These are phyloP conservation scores for Sebastolobus alascanus DNA, from an alignment of 2,797 vertebrate species.

Conservation along the genomic window DNA sequence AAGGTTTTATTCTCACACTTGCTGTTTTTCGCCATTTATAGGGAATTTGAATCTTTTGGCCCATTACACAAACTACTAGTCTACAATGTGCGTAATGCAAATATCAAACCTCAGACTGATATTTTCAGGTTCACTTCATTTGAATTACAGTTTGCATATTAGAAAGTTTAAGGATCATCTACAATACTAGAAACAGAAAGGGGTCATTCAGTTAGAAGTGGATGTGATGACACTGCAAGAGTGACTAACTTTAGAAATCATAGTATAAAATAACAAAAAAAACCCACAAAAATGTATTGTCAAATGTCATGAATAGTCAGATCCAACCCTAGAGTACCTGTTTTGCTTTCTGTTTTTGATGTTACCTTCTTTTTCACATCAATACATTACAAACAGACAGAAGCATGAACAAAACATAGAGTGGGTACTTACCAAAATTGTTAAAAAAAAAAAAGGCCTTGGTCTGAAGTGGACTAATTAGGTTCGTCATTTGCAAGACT, in stretches of 20 bases:
- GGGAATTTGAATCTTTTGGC: neutral
- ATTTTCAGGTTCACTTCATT: neutral
- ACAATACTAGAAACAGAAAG: neutral
- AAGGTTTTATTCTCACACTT: slow-evolving; percentile 24
- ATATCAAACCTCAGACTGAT: neutral
- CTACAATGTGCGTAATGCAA: neutral
- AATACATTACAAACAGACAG: neutral
- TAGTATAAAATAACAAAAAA: neutral
- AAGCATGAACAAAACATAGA: neutral
- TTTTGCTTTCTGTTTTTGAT: neutral
- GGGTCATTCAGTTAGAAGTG: neutral
- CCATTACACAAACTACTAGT: neutral
- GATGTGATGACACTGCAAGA: neutral
- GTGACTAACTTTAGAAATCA: neutral
- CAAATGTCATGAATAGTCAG: neutral
- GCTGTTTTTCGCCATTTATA: slow-evolving; percentile 10
- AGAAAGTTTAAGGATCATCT: neutral
- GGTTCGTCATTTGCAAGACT: neutral
- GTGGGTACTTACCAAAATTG: neutral
- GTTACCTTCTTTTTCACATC: neutral
- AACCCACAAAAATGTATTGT: neutral
- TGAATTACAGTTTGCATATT: neutral
- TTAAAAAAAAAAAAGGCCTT: neutral
- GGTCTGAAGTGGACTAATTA: neutral
- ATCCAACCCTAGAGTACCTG: neutral